A percentile compares a stretch with the other conserved stretches of the same genome.
Conservation (phyloP, 2,888 invertebrate species). For the Stenotaenia linearis region DNA sequence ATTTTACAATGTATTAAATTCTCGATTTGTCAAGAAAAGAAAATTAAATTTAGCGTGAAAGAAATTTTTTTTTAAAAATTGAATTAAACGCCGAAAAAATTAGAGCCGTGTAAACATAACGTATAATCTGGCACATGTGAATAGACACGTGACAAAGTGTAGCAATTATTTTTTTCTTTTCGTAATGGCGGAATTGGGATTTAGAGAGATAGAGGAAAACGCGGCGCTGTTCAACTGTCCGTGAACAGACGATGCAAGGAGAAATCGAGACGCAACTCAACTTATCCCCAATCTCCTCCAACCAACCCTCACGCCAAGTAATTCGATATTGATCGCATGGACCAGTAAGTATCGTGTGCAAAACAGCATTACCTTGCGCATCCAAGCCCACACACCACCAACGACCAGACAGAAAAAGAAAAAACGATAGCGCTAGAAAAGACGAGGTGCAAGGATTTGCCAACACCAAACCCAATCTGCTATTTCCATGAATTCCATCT, state of each 20-base stretch:
- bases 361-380: slow-evolving; percentile 19
- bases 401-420: not conserved
- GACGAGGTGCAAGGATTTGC: slow-evolving; percentile 19
- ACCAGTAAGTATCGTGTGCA: slow-evolving; percentile 19
- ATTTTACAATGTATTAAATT: too few species aligned
- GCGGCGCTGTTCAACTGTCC: slow-evolving; percentile 19
- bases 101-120: slow-evolving; percentile 6
- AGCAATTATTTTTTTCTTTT: slow-evolving; percentile 14
- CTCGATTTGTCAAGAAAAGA: too few species aligned
- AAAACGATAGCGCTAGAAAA: not conserved
- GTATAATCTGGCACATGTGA: slow-evolving; percentile 12
- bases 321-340: slow-evolving; percentile 19
- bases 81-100: too few species aligned
- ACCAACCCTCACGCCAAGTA: slow-evolving; percentile 15
- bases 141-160: slow-evolving; percentile 11
- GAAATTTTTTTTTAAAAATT: too few species aligned
- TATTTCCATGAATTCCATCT: not conserved
- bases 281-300: slow-evolving; percentile 19
- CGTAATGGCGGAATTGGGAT: slow-evolving; percentile 19
- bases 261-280: slow-evolving; percentile 15
- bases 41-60: too few species aligned
- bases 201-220: slow-evolving; percentile 7
- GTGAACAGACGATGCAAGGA: slow-evolving; percentile 19
- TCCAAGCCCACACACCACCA: slow-evolving; percentile 15
- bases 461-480: slow-evolving; percentile 9